Conservation (phyloP, 1,140 invertebrate genomes). For the Sycophaga agraensis region DNA sequence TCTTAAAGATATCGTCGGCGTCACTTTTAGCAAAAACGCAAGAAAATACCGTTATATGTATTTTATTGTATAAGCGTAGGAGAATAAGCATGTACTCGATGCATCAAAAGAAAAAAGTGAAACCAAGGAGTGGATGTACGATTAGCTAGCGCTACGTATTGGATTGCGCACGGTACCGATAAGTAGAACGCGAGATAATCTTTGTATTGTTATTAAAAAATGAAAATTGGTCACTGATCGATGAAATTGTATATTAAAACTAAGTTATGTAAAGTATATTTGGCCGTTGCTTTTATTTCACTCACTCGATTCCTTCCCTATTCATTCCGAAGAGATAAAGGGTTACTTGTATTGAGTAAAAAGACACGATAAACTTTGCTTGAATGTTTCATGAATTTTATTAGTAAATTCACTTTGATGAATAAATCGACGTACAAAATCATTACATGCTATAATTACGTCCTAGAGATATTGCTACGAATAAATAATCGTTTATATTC, state of each 20-base stretch:
- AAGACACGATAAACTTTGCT: no score
- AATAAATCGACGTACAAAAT: no score
- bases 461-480: no score
- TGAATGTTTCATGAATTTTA: no score
- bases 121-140: not conserved
- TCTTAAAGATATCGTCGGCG: not conserved
- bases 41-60: conserved; percentile 22
- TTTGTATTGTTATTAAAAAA: conserved; percentile 26
- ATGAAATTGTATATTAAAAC: conserved; percentile 26
- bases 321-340: no score
- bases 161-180: not conserved
- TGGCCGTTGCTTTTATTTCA: no score
- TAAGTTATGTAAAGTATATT: conserved; percentile 16
- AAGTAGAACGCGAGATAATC: conserved; percentile 12
- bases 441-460: no score
- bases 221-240: conserved; percentile 10
- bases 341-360: no score
- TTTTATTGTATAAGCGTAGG: conserved; percentile 20
- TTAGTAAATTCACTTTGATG: no score
- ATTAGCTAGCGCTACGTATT: not conserved
- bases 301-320: no score
- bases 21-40: conserved; percentile 10
- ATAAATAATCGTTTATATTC: no score
- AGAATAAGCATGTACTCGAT: not conserved
- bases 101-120: not conserved